Evolutionary conservation across 1,140 invertebrate genomes (phyloP).

Genomic region (Xylocopa sonorina): DNA sequence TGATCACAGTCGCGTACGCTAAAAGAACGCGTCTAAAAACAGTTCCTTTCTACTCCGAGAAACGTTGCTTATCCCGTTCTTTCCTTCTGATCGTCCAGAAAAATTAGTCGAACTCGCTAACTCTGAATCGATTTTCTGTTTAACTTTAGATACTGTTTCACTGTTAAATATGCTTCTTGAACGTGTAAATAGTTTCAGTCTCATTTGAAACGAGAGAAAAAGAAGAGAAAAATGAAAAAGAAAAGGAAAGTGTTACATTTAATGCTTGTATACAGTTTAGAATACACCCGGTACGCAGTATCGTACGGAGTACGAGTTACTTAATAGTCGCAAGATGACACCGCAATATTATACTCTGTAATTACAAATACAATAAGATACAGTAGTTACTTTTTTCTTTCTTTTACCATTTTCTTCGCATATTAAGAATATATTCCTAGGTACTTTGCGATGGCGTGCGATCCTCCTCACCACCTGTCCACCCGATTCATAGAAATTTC

Average conservation of each 20-base stretch:
- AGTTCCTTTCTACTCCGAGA: slow-evolving; percentile 10
- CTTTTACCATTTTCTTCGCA: slow-evolving; percentile 75
- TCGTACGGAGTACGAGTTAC: slow-evolving; percentile 68
- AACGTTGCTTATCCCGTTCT: slow-evolving; percentile 36
- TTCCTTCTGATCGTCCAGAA: no score
- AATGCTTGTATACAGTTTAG: slow-evolving; percentile 65
- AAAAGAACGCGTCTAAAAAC: slow-evolving; percentile 51
- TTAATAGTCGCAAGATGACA: slow-evolving; percentile 73
- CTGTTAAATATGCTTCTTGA: slow-evolving; percentile 27
- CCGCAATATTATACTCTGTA: slow-evolving; percentile 70
- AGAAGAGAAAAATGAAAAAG: slow-evolving; percentile 1
- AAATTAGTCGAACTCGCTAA: no score
- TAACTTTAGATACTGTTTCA: slow-evolving; percentile 27
- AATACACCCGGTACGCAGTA: slow-evolving; percentile 69
- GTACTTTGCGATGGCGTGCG: slow-evolving; percentile 71
- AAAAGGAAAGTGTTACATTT: slow-evolving; percentile 8
- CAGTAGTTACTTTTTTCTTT: slow-evolving; percentile 70
- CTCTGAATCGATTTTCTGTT: no score
- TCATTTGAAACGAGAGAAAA: slow-evolving; percentile 15
- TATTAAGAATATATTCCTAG: slow-evolving; percentile 76
- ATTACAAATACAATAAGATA: slow-evolving; percentile 78
- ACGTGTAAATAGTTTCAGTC: slow-evolving; percentile 17
- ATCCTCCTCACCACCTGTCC: slow-evolving; percentile 67
- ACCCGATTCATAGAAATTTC: slow-evolving; percentile 28
- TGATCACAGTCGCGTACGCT: slow-evolving; percentile 64